Evolutionary conservation across 1,140 invertebrate genomes (phyloP), one percentile per base, ranked within the genome.

Genomic region (Sinonovacula constricta): DNA sequence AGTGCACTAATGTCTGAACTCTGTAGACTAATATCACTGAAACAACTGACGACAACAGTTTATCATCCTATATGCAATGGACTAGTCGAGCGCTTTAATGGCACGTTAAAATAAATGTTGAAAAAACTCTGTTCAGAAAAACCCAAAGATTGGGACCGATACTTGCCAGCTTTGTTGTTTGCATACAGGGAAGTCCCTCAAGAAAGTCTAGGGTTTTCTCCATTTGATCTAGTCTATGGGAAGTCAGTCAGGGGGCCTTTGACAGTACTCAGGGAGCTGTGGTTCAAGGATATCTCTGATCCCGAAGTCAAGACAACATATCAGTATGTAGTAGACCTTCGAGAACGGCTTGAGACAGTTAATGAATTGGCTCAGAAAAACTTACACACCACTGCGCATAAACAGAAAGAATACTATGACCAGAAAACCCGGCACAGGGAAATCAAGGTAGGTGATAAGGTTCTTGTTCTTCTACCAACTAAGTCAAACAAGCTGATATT

Each of bases 121-220:
- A 75, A 54, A 57, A 22, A 45, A 3, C 12, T 57, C 12, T 57
- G 56, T 57, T 22, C 18, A 15, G 69, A 80, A 31, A 31, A 59
- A 36, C 62, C 67, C 12, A 82, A 83, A 66, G 78, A 89, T 30
- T 90, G 88, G 88, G 84, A 90, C 67, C 56, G 68, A 26, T 82
- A 77, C 53, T 45, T 89, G 5, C 77, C 71, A 14, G 69, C 78
- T 14, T 57, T 87, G n/a, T 53, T 83, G 36, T 88, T 88, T 80
- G 83, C 87, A 12, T 88, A 88, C 54, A 72, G 84, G n/a, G 81
- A 84, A 45, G 71, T 77, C 7, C 74, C 62, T 26, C 84, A 82
- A 65, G 72, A 70, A 22, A 79, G 65, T 34, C 36, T 67, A 15
- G 84, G 84, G 39, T 87, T 86, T 65, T 70, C 67, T 26, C 82